phyloP scores from a whole-genome alignment of 2,888 invertebrate genomes.

The Thecocarcelia acutangulata region DNA sequence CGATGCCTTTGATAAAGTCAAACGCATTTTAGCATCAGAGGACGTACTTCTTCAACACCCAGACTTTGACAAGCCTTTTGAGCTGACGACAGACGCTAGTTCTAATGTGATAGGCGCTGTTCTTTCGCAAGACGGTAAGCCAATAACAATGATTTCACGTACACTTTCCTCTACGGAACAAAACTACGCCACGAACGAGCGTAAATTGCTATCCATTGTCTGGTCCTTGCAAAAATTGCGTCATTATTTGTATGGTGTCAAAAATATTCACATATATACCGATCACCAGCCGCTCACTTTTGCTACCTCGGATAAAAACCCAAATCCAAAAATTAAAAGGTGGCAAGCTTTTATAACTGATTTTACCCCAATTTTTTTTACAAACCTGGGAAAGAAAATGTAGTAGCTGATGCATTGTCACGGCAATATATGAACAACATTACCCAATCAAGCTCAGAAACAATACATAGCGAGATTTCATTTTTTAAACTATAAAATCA shows the following conservation, averaged over 20 bases:
- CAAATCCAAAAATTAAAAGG: constrained; percentile 39
- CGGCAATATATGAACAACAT: constrained; percentile 2
- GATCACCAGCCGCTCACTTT: constrained; percentile 40
- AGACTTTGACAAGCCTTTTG: constrained; percentile 61
- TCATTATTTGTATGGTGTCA: constrained; percentile 42
- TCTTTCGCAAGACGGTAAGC: constrained; percentile 12
- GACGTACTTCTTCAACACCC: constrained; percentile 43
- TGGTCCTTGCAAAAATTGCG: constrained; percentile 36
- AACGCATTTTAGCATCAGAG: constrained; percentile 31
- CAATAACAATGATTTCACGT: background rate
- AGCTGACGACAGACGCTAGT: constrained; percentile 59
- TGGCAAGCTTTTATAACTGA: constrained; percentile 34
- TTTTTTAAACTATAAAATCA: constrained; percentile 17
- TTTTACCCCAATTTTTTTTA: constrained; percentile 9
- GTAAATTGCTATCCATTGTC: constrained; percentile 28
- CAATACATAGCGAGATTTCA: constrained; percentile 18
- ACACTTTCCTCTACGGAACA: constrained; percentile 24
- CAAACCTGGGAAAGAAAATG: background rate
- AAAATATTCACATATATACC: constrained; percentile 35
- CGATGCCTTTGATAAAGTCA: constrained; percentile 12
- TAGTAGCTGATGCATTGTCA: constrained; percentile 15
- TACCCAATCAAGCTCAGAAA: background rate
- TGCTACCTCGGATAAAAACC: constrained; percentile 42
- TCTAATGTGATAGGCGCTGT: constrained; percentile 43
- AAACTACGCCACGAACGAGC: constrained; percentile 37